Base-by-base conservation (phyloP, 2,888 invertebrate genomes). In the Archaeoteleia sp. region DNA sequence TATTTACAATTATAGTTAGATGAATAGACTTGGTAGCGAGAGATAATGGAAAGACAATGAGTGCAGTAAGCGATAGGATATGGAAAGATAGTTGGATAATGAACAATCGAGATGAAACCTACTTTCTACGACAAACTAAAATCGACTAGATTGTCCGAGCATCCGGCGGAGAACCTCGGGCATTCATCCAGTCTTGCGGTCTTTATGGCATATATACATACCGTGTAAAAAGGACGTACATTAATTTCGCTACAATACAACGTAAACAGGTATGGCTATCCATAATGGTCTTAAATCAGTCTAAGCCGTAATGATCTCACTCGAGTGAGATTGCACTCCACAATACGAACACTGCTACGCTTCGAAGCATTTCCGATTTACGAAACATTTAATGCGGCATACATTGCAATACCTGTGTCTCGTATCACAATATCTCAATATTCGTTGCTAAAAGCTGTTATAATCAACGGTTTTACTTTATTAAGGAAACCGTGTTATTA, bases 91-190 rank as follows among this genome's bases (percentile, higher is more conserved):
- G 32, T 5, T 12, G 12, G 39, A 53, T 67, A 55, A 60, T 54
- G 54, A 55, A 67, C 55, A 61, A 67, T 66, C 66, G 73, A 74
- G 74, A 74, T 70, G 76, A 74, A 78, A 79, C 80, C 82, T 81
- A 82, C 82, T 82, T 82, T 82, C 82, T 81, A 81, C 73, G 74
- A 73, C 76, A 39, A 75, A 80, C 79, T 77, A 46, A 20, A 76
- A 78, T 75, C 77, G 75, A 78, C 77, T 77, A 76, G 57, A 65
- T 67, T 72, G 66, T 49, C 61, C 67, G 74, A 76, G 74, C 77
- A 81, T 82, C 81, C 82, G 80, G 80, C 73, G 78, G 74, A 57
- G 35, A 66, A 80, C 82, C 79, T 74, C 68, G 55, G 77, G 82
- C 78, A 67, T 71, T 72, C 63, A 76, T 69, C 74, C 77, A 79